A percentile compares a stretch with the other conserved stretches of the same genome.
phyloP scores from a whole-genome alignment of 2,888 invertebrate species.

The Apamea monoglypha region DNA sequence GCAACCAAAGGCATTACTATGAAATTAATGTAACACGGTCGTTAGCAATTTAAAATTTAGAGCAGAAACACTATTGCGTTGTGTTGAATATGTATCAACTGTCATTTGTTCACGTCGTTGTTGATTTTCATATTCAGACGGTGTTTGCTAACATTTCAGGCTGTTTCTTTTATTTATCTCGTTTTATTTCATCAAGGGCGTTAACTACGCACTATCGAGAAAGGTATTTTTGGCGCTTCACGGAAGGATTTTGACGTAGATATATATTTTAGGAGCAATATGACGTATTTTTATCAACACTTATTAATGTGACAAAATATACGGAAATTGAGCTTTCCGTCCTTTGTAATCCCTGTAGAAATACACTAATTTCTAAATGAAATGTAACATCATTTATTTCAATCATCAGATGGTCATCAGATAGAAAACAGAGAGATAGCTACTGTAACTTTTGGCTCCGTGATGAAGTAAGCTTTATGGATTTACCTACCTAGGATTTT shows the following conservation, averaged over 20 bases:
- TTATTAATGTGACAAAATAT: slow-evolving; percentile 10
- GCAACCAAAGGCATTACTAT: slow-evolving; percentile 69
- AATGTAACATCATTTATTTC: slow-evolving; percentile 2
- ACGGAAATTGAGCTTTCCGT: slow-evolving; percentile 19
- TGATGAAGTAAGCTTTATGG: background rate
- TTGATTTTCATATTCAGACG: slow-evolving; percentile 83
- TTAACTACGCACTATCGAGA: slow-evolving; percentile 53
- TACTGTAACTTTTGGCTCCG: background rate
- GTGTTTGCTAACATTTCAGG: slow-evolving; percentile 71
- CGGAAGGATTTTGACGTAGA: slow-evolving; percentile 35
- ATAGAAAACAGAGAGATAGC: too few relatives aligned
- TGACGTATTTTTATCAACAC: slow-evolving; percentile 26
- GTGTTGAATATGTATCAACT: slow-evolving; percentile 77
- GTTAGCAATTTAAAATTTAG: slow-evolving; percentile 85
- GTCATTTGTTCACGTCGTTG: slow-evolving; percentile 80
- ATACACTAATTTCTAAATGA: background rate
- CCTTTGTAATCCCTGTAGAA: background rate
- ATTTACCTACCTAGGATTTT: background rate
- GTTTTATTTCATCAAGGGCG: slow-evolving; percentile 61
- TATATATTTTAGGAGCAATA: slow-evolving; percentile 17
- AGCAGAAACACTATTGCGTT: slow-evolving; percentile 80
- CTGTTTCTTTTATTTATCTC: slow-evolving; percentile 48
- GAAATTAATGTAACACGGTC: slow-evolving; percentile 84
- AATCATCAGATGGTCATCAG: too few relatives aligned
- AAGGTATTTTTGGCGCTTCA: slow-evolving; percentile 38